Evolutionary conservation across 2,113 vertebrate species (phyloP).

Genomic region (Muscicapa adusta): DNA sequence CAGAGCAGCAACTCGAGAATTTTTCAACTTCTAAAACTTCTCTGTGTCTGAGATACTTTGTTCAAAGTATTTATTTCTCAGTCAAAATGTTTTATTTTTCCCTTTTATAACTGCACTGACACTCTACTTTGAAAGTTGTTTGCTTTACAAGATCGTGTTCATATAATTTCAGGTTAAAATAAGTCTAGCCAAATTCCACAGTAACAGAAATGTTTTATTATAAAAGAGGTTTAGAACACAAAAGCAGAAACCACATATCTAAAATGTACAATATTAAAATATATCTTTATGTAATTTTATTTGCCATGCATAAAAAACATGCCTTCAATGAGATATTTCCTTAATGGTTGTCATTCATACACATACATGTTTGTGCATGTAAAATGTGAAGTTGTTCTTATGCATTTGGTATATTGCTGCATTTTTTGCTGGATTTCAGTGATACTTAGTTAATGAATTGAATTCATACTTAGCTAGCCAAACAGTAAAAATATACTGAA

Average conservation of each 20-base stretch:
- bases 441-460: not conserved
- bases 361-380: accelerated
- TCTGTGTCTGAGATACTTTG: not conserved
- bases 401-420: not conserved
- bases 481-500: not conserved
- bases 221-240: not conserved
- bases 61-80: not conserved
- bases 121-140: not conserved
- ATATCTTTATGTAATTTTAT: not conserved
- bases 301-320: not conserved
- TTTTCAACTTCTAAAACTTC: not conserved
- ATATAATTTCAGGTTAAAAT: not conserved
- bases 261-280: not conserved
- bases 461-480: not conserved
- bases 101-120: not conserved
- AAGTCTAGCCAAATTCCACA: not conserved
- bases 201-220: not conserved
- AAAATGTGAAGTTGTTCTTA: not conserved
- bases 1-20: not conserved
- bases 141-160: not conserved
- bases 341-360: not conserved
- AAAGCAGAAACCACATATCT: not conserved
- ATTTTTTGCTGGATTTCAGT: not conserved
- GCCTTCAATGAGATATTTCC: not conserved
- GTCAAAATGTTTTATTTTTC: not conserved